Conservation (phyloP, 2,797 vertebrate genomes). For the Lagocephalus sceleratus region DNA sequence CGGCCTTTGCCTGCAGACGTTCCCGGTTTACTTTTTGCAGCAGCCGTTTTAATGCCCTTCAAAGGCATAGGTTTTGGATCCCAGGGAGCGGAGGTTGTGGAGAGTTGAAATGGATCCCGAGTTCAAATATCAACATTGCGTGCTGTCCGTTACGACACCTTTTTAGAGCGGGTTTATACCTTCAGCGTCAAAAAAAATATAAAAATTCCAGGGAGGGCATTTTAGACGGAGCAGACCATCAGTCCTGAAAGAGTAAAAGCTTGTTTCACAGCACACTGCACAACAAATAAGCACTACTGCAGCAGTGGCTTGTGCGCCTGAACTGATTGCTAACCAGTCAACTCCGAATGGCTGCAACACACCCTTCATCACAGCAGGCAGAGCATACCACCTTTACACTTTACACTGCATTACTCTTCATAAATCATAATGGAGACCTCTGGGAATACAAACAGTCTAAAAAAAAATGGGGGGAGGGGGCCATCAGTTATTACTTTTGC, state of each 20-base stretch:
- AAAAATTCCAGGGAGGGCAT: not conserved
- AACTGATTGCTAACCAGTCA: constrained; percentile 37
- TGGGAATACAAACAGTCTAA: constrained; percentile 35
- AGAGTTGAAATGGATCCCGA: no score
- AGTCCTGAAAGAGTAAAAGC: constrained; percentile 58
- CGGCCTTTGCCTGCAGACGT: no score
- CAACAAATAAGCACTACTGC: constrained; percentile 60
- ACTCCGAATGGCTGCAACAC: constrained; percentile 20
- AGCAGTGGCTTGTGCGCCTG: constrained; percentile 24
- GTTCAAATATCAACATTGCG: not conserved
- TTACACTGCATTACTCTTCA: constrained; percentile 31
- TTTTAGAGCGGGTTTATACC: not conserved
- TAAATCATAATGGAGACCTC: constrained; percentile 40
- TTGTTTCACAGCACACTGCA: constrained; percentile 62
- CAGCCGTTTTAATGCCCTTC: no score
- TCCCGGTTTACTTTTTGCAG: no score
- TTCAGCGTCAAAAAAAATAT: not conserved
- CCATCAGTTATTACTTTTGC: constrained; percentile 54
- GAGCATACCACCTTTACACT: constrained; percentile 22
- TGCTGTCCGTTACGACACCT: not conserved
- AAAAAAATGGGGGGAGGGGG: constrained; percentile 27
- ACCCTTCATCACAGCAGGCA: constrained; percentile 16
- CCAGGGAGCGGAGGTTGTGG: no score
- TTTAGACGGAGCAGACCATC: not conserved
- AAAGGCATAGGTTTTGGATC: no score